A percentile compares a stretch with the other conserved stretches of the same genome.
Conservation (phyloP, 2,888 invertebrate genomes). For the Rhamphomyia laevipes region DNA sequence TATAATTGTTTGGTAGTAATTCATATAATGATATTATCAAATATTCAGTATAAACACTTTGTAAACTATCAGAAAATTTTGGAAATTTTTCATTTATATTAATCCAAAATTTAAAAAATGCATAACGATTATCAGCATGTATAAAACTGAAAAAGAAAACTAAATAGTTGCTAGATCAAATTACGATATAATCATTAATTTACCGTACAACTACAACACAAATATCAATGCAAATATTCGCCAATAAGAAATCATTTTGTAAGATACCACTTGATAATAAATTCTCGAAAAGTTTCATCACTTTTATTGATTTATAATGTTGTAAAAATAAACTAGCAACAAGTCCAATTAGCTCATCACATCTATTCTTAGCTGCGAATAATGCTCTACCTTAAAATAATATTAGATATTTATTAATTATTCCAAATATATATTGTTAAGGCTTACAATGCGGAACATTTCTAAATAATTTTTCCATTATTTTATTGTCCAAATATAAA, state of each 20-base stretch:
- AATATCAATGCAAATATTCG: conserved; percentile 3
- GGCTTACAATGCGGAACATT: too few species aligned
- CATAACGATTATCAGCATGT: background rate
- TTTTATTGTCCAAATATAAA: too few species aligned
- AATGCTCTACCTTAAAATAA: too few species aligned
- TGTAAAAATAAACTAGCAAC: too few species aligned
- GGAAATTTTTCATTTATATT: background rate
- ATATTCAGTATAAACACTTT: background rate
- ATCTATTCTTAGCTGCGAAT: too few species aligned
- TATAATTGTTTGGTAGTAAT: background rate
- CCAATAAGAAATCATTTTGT: conserved; percentile 1
- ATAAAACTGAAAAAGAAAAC: too few species aligned
- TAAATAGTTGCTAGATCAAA: too few species aligned
- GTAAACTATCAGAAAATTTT: background rate
- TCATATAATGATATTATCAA: background rate
- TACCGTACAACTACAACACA: background rate
- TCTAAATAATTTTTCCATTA: too few species aligned
- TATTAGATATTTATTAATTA: too few species aligned
- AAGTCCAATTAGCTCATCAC: too few species aligned
- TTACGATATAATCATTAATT: background rate
- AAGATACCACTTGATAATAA: background rate
- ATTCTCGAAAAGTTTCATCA: background rate
- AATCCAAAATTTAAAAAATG: conserved; percentile 1
- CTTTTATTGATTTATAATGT: too few species aligned
- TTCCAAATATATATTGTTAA: too few species aligned